Base-by-base conservation (phyloP, 1,140 invertebrate species). In the Drosophila auraria region DNA sequence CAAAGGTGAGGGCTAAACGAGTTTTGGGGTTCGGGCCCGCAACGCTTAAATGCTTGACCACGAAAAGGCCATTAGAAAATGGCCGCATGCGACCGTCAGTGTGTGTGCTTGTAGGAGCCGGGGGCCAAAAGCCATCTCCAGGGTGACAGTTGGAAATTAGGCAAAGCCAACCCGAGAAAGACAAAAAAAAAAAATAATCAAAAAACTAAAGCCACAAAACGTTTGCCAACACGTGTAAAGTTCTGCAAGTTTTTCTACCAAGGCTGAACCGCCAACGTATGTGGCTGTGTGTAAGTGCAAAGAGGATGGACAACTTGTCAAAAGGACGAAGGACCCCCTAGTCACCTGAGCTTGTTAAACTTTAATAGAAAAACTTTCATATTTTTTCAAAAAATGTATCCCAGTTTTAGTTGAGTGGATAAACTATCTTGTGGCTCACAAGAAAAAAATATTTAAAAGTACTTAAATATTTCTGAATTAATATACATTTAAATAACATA, bases 11-110 rank as follows among this genome's bases (percentile, higher is more conserved):
- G 53, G 74, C 51, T 51, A 45, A 69, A 81, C 47, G 74, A 61
- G 51, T 73, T 62, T 79, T 81, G 66, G 72, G 75, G 70, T 49
- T 63, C 50, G 56, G 66, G 47, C 71, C 76, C 72, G 65, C 62
- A 60, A 78, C 80, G 79, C 87, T 90, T 90, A 90, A 90, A 90
- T 86, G 86, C 86, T 91, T 90, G 86, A 90, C 86, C 86, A 90
- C 86, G 87, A 90, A 90, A 90, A 86, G 79, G 87, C 79, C 86
- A 90, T 90, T 91, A 90, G 72, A 82, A 90, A 89, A 83, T 78
- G 83, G 84, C 57, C 83, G 79, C 61, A 54, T 65, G 30, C 50
- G 51, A 38, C 14, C 36, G 17, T 23, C 36, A 47, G 23, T 66
- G 60, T 73, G 59, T 64, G 59, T 73, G 15, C 51, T 50, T 63